Base-by-base conservation (phyloP, 2,888 invertebrate genomes). In the Fragum sueziense region DNA sequence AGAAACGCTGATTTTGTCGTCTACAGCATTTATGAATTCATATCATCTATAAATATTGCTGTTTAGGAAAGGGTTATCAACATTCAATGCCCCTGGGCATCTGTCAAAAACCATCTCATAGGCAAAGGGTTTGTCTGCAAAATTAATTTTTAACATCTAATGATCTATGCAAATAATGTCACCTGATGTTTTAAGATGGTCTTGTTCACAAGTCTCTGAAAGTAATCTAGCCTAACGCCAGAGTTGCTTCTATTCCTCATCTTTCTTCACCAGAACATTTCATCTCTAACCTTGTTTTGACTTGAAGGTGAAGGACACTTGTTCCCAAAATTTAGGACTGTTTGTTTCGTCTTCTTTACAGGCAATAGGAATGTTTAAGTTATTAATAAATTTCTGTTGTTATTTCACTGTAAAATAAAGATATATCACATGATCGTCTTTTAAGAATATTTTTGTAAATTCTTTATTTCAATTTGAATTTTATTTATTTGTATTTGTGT, bases 131-230 rank as follows among this genome's bases (percentile, higher is more conserved):
- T n/a, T n/a, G n/a, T n/a, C n/a, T n/a, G n/a, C 41, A 41, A 11
- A 41, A 41, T 41, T 9, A 17, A 41, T 17, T 41, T 41, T 17
- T 41, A 41, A 41, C 41, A 41, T 17, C 41, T 11, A 11, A 17
- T 11, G 17, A 41, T 17, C 9, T 41, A 41, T 41, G 41, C 41
- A 47, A 47, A 4, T 9, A 47, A 4, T 9, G 14, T 14, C 89
- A 95, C 95, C 94, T 95, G 95, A 93, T 98, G 97, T 87, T 96
- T 96, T 94, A 99, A 96, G 90, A 99, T 98, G 85, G 98, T 95
- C 93, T 97, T 97, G 89, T 98, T 97, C 34, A 99, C 97, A 85
- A 99, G 96, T 87, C 98, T 95, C 92, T 99, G 98, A 92, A 98
- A 99, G 92, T 98, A 98, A 94, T 99, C 99, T 94, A 99, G 94